Evolutionary conservation across 2,888 invertebrate species (phyloP), one percentile per base, ranked within the genome.

Genomic region (Papilio elwesi): DNA sequence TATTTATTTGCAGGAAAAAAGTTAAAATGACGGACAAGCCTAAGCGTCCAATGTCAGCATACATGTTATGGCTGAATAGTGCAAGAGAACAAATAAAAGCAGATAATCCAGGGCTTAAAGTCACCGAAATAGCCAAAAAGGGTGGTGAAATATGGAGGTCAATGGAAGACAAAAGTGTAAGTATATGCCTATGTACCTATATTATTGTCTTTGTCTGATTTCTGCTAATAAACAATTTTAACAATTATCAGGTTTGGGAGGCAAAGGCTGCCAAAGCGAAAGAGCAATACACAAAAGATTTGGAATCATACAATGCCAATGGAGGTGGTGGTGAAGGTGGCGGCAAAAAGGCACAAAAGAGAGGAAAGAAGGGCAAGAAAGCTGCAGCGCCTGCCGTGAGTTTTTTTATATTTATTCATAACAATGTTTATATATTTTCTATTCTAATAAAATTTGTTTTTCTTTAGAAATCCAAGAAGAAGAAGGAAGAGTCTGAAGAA

Each of bases 121-220:
- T 99, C 43, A 98, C 98, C 10, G 99, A 99, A 84, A 96, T 99
- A 75, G 97, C 98, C 57, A 99, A 98, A 92, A 98, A 97, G 85
- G 99, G 97, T 74, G 99, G 99, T 66, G 98, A 99, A 94, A 94
- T 98, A 94, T 99, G 99, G 99, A 97, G 97, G 83, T 96, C 96
- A 75, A 93, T 99, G 87, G 96, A 96, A 83, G 97, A 98, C 84
- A 98, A 98, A 94, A 95, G 96, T 75, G 97, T 97, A 91, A 94
- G 95, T 91, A 79, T 73, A 75, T 75, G 10, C 6, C 15, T n/a
- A n/a, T 47, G 77, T 72, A 68, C 53, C 71, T 11, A n/a, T 63
- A 48, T 57, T 73, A 16, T 76, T 71, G 57, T 71, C 13, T 73
- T 59, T 62, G 67, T 62, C 26, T 68, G 49, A 68, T 68, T 70